Evolutionary conservation across 2,888 invertebrate genomes (phyloP), one percentile per base, ranked within the genome.

Genomic region (Drosophila percnosoma): DNA sequence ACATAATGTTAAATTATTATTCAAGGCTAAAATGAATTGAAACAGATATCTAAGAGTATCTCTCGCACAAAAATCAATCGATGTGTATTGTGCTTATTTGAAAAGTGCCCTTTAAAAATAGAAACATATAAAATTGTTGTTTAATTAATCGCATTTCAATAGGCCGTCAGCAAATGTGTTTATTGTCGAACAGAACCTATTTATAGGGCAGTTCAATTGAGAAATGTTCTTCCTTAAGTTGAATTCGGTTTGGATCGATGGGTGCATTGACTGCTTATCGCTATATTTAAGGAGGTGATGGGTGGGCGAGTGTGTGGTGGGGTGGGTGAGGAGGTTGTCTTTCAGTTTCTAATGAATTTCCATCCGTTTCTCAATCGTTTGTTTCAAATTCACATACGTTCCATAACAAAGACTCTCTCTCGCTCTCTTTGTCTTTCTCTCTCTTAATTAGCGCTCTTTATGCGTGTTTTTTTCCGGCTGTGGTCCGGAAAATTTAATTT

Each of bases 191-290:
- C 29, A 36, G 38, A 27, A 38, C 13, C 68, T 78, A 80, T 79
- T 71, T 65, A 65, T 78, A 68, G 76, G 53, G 53, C 36, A 63
- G 62, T 54, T 10, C 59, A 64, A 79, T 78, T 70, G 24, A 24
- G 67, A 67, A 64, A 68, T 51, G 21, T 29, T 48, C 21, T 34
- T 51, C 36, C 45, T 58, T 29, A 36, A 64, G 40, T 38, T 69
- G 34, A 76, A 81, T 75, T 81, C 51, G 75, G 8, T 55, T 51
- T 69, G 71, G 67, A 58, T 65, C 8, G 63, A 55, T 55, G n/a
- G 49, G 82, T 76, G 85, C 87, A 87, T 64, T 78, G 83, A 87
- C 87, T 83, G 79, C 66, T 82, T 69, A 82, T 84, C 78, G 75
- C 11, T n/a, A 6, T 11, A 29, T 42, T 45, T 33, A 7, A 13